Base-by-base conservation (phyloP, 2,113 vertebrate species). In the Puffinus mauretanicus region DNA sequence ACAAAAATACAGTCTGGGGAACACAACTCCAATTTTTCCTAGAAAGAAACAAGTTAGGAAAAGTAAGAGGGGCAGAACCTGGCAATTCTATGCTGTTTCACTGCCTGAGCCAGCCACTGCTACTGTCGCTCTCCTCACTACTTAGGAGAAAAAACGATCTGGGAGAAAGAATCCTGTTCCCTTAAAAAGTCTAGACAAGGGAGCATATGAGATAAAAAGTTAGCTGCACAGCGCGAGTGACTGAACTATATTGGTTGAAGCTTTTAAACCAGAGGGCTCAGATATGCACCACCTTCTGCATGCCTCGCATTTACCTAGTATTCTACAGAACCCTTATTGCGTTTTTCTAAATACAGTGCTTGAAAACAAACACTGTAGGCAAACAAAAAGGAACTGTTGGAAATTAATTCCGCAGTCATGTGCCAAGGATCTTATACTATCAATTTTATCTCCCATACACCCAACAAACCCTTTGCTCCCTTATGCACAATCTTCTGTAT, bases 171-270 rank as follows among this genome's bases (percentile, higher is more conserved):
- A 38, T 27, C 26, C 38, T 21, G 11, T 17, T 62, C 32, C 36
- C 25, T 70, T 64, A 11, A 52, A 8, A 71, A 78, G 11, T 8
- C 60, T 27, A 36, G 11, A 17, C 11, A 34, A 14, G 15, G 9
- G 4, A 66, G 5, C 1, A 7, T 2, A 19, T 1, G 11, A 49
- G 6, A 61, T 20, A 58, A 58, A 77, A 78, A 57, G 3, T 18
- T 7, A 21, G 3, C 26, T 26, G 38, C 51, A n/a, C 79, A 29
- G 16, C 0, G 0, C 0, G 1, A 57, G 34, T 10, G 27, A 55
- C 17, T 3, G 1, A 66, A 18, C 13, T 8, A 6, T 6, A 19
- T 1, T 27, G 26, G 20, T 2, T 75, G 21, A 52, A 66, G 34
- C 10, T 76, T 79, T 73, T 14, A 60, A 60, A 38, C 15, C 26